phyloP scores from a whole-genome alignment of 2,113 vertebrate species.

The Carassius gibelio region DNA sequence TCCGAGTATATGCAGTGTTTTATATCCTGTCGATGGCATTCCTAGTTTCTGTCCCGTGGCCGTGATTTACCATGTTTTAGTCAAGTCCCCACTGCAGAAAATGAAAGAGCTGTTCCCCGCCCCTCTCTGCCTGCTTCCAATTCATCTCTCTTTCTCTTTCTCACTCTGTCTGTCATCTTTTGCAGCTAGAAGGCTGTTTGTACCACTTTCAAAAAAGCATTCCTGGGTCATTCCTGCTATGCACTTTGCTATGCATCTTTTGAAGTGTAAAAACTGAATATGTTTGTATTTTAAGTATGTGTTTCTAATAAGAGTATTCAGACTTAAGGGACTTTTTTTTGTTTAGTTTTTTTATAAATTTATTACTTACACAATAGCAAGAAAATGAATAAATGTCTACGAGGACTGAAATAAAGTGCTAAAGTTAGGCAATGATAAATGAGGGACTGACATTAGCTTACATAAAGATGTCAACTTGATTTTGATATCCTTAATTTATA shows the following conservation, averaged over 20 bases:
- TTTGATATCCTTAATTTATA: too few relatives aligned
- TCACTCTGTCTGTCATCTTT: slow-evolving; percentile 25
- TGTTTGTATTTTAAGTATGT: background rate
- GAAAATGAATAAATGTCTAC: too few relatives aligned
- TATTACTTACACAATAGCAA: too few relatives aligned
- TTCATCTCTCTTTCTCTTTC: slow-evolving; percentile 26
- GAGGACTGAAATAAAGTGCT: too few relatives aligned
- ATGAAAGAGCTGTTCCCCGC: slow-evolving; percentile 1
- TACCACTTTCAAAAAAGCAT: slow-evolving; percentile 25
- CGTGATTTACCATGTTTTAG: slow-evolving; percentile 70
- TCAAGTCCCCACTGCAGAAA: slow-evolving; percentile 45
- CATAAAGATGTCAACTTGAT: too few relatives aligned
- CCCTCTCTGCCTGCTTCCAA: slow-evolving; percentile 9
- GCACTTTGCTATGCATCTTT: too few relatives aligned
- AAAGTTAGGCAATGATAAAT: too few relatives aligned
- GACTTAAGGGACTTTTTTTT: background rate
- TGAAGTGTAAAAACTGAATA: background rate
- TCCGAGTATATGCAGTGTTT: slow-evolving; percentile 61
- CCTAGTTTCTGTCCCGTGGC: slow-evolving; percentile 61
- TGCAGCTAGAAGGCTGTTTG: slow-evolving; percentile 34
- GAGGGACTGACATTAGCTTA: too few relatives aligned
- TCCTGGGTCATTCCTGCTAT: slow-evolving; percentile 11
- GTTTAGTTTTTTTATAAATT: too few relatives aligned
- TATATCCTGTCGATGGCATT: slow-evolving; percentile 71
- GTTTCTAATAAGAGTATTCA: background rate